Conservation (phyloP, 2,113 vertebrate genomes). For the Gallinago paraguaiae region DNA sequence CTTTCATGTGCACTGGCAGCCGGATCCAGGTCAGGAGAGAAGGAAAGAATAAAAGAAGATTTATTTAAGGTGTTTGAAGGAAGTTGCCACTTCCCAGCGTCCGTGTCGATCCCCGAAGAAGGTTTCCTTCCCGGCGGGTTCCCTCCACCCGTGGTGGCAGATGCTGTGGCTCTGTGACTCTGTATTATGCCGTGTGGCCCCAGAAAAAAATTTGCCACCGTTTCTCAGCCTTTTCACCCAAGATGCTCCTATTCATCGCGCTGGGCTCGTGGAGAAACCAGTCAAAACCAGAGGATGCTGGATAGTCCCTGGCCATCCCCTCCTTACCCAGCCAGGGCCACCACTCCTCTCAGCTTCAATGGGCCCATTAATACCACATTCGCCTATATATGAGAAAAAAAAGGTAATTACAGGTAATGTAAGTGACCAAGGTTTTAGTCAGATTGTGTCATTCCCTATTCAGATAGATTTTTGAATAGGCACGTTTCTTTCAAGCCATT, state of each 20-base stretch:
- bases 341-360: not conserved
- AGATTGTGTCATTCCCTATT: not conserved
- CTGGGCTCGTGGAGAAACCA: not conserved
- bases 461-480: not conserved
- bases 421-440: rapidly evolving
- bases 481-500: not conserved
- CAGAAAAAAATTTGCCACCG: not conserved
- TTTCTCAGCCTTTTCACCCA: not conserved
- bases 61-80: constrained; percentile 77
- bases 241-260: not conserved
- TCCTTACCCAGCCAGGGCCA: not conserved
- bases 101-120: not conserved
- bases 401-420: rapidly evolving
- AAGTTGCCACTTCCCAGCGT: constrained; percentile 51
- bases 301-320: not conserved
- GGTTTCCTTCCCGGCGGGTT: not conserved
- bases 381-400: rapidly evolving
- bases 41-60: constrained; percentile 85
- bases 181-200: rapidly evolving
- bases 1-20: constrained; percentile 89
- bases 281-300: not conserved
- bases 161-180: not conserved
- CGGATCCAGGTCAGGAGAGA: constrained; percentile 87
- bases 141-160: not conserved
- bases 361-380: rapidly evolving